A percentile compares a stretch with the other conserved stretches of the same genome.
Conservation (phyloP, 92 coral and sea anemone species). For the Ricordea florida region DNA sequence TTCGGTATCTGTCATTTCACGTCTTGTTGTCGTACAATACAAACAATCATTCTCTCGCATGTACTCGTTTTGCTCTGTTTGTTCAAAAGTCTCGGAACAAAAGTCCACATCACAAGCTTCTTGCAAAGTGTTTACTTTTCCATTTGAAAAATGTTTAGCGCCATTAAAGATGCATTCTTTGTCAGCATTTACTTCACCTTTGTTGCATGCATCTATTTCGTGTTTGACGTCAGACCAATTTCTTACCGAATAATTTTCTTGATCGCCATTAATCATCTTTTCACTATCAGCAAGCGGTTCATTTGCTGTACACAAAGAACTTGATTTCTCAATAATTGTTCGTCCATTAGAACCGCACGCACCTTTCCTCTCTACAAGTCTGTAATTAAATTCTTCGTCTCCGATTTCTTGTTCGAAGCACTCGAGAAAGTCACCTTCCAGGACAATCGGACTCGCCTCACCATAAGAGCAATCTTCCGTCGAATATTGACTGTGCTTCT, state of each 20-base stretch:
- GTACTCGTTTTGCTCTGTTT: constrained; percentile 10
- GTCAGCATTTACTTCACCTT: not conserved
- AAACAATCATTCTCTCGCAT: constrained; percentile 20
- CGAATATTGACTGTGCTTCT: constrained; percentile 8
- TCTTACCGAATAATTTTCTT: not conserved
- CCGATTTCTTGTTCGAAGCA: constrained; percentile 24
- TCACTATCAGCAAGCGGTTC: constrained; percentile 20
- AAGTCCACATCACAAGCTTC: constrained; percentile 8
- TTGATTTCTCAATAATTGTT: constrained; percentile 28
- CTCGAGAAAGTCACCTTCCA: constrained; percentile 14
- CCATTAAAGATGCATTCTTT: not conserved
- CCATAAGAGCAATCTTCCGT: constrained; percentile 1
- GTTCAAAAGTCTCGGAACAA: constrained; percentile 24
- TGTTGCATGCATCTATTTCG: not conserved
- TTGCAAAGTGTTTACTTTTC: constrained; percentile 11
- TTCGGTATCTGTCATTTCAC: not conserved
- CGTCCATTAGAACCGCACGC: not conserved
- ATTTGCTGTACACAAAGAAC: constrained; percentile 22
- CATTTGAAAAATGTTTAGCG: not conserved
- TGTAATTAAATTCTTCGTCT: not conserved
- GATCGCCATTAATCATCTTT: constrained; percentile 29
- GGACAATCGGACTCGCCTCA: constrained; percentile 20
- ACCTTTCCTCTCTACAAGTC: not conserved
- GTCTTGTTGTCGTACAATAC: constrained; percentile 23
- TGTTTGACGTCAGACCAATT: constrained; percentile 20